A percentile compares a stretch with the other conserved stretches of the same genome.
These are phyloP conservation scores for Pseudochaenichthys georgianus DNA, from an alignment of 2,797 vertebrate species.

Conservation along the genomic window DNA sequence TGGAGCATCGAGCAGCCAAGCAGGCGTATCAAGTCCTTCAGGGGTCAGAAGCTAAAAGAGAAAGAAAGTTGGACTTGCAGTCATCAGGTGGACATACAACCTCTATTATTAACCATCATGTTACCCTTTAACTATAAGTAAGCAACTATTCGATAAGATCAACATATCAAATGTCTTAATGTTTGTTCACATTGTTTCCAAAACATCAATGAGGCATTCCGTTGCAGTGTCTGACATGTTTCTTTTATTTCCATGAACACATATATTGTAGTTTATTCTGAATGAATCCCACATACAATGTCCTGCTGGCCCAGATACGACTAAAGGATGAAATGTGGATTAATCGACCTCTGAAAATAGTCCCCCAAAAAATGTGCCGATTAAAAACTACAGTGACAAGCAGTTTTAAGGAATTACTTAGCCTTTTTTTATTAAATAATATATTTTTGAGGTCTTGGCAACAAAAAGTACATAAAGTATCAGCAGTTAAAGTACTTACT, in stretches of 20 bases:
- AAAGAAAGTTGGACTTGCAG: not conserved
- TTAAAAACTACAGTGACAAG: not conserved
- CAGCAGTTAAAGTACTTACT: no score
- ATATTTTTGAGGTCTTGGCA: no score
- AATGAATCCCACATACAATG: not conserved
- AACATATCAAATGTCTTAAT: no score
- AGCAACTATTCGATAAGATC: no score
- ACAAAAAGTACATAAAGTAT: no score
- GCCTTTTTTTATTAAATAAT: not conserved
- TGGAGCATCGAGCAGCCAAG: not conserved
- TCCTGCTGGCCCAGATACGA: not conserved
- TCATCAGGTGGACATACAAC: not conserved
- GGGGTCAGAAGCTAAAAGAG: not conserved
- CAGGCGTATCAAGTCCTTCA: not conserved
- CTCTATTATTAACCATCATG: not conserved
- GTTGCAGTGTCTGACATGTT: not conserved
- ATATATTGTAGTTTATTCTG: not conserved
- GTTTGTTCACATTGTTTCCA: not conserved
- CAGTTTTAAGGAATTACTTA: not conserved
- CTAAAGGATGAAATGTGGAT: slow-evolving; percentile 1
- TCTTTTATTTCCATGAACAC: not conserved
- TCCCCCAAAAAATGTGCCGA: not conserved
- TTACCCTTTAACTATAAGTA: no score
- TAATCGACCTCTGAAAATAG: no score
- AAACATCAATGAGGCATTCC: not conserved